A percentile compares a stretch with the other conserved stretches of the same genome.
These are phyloP conservation scores for Eulacestoma nigropectus DNA, from an alignment of 2,113 vertebrate species.

Conservation along the genomic window DNA sequence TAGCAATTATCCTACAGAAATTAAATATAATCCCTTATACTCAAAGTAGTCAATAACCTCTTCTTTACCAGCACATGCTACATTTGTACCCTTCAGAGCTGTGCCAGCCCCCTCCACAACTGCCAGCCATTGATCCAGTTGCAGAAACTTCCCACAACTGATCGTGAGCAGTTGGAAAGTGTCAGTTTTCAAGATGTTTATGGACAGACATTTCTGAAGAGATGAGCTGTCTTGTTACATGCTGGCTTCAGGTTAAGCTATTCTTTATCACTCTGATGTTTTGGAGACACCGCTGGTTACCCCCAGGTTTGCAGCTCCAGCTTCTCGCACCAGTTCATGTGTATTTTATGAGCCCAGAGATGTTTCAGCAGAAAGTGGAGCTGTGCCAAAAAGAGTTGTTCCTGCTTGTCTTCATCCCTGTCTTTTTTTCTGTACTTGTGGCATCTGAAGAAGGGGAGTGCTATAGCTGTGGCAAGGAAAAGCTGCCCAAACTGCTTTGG, in stretches of 20 bases:
- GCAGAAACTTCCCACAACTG: background rate
- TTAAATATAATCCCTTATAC: background rate
- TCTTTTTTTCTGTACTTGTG: background rate
- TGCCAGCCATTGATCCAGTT: background rate
- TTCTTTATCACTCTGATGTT: constrained; percentile 1
- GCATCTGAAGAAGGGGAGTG: background rate
- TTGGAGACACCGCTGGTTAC: background rate
- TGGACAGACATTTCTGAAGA: background rate
- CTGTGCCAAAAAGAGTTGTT: constrained; percentile 19
- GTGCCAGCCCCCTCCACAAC: background rate
- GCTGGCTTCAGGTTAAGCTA: constrained; percentile 14
- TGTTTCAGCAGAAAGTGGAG: background rate
- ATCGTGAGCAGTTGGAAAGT: background rate
- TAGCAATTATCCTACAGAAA: background rate
- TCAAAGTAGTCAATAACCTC: background rate
- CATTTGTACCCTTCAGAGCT: background rate
- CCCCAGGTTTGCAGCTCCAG: background rate
- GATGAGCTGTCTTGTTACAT: background rate
- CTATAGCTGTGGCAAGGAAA: background rate
- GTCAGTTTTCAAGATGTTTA: background rate
- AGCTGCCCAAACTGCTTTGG: background rate
- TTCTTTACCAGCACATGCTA: background rate
- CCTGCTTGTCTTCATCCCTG: constrained; percentile 16
- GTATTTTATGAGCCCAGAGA: constrained; percentile 33
- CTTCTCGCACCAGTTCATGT: background rate